A percentile compares a stretch with the other conserved stretches of the same genome.
Evolutionary conservation across 2,797 vertebrate genomes (phyloP).

Genomic region (Sebastes itinus): DNA sequence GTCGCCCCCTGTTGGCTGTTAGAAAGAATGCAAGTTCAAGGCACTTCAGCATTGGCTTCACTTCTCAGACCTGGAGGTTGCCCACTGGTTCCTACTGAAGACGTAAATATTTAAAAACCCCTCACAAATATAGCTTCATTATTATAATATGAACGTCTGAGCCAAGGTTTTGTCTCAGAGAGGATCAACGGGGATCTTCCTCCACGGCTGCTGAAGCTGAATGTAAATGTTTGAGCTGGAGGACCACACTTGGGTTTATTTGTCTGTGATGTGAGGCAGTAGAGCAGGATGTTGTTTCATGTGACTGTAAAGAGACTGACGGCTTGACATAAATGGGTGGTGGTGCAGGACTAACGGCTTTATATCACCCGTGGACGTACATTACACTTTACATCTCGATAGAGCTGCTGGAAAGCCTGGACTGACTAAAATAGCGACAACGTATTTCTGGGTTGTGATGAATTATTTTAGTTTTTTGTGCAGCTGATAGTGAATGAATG

Average conservation of each 20-base stretch:
- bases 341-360: not conserved
- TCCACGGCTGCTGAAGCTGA: not conserved
- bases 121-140: not conserved
- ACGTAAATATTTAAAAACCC: not conserved
- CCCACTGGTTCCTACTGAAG: not conserved
- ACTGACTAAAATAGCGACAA: not conserved
- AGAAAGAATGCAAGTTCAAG: too few relatives aligned
- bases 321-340: slow-evolving; percentile 37
- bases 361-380: not conserved
- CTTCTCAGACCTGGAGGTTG: too few relatives aligned
- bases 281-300: not conserved
- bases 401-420: not conserved
- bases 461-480: not conserved
- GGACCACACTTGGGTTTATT: not conserved
- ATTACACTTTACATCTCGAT: not conserved
- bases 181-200: not conserved
- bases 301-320: slow-evolving; percentile 9
- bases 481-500: not conserved
- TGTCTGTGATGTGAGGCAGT: not conserved
- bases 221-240: slow-evolving; percentile 2
- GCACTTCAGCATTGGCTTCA: too few relatives aligned
- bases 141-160: not conserved
- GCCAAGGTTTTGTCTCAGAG: not conserved
- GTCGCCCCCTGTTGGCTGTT: too few relatives aligned
- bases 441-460: not conserved